Conservation (phyloP, 2,797 vertebrate species). For the Sebastes vulpes region DNA sequence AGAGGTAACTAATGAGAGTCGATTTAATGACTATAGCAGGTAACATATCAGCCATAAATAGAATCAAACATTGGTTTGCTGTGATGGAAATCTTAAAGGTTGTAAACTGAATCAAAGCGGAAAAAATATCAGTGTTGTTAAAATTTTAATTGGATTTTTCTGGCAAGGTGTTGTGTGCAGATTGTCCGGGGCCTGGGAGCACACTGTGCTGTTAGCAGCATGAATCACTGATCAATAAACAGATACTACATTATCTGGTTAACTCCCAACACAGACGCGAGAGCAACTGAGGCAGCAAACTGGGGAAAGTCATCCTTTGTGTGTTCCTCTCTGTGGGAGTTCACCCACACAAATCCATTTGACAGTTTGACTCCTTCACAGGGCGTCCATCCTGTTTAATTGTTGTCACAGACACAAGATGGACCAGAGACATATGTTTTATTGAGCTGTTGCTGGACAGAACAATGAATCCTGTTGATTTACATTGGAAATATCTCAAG, state of each 20-base stretch:
- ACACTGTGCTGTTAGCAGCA: neutral
- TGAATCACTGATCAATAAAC: slow-evolving; percentile 15
- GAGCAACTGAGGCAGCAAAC: neutral
- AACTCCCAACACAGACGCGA: neutral
- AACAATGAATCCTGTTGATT: neutral
- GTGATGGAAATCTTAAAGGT: neutral
- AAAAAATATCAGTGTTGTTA: neutral
- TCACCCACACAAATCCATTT: neutral
- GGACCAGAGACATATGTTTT: neutral
- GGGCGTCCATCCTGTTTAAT: neutral
- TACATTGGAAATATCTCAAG: neutral
- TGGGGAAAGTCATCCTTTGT: neutral
- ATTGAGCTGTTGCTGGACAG: neutral
- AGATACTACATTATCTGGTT: slow-evolving; percentile 11
- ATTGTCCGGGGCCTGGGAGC: neutral
- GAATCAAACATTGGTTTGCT: neutral
- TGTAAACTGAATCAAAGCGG: neutral
- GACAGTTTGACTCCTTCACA: neutral
- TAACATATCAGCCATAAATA: neutral
- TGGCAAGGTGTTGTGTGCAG: neutral
- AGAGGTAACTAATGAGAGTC: neutral
- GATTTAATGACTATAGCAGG: neutral
- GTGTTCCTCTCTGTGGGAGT: neutral
- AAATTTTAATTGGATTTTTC: slow-evolving; percentile 5
- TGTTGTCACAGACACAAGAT: neutral